phyloP scores from a whole-genome alignment of 2,113 vertebrate species.

The Sebastes schlegelii region DNA sequence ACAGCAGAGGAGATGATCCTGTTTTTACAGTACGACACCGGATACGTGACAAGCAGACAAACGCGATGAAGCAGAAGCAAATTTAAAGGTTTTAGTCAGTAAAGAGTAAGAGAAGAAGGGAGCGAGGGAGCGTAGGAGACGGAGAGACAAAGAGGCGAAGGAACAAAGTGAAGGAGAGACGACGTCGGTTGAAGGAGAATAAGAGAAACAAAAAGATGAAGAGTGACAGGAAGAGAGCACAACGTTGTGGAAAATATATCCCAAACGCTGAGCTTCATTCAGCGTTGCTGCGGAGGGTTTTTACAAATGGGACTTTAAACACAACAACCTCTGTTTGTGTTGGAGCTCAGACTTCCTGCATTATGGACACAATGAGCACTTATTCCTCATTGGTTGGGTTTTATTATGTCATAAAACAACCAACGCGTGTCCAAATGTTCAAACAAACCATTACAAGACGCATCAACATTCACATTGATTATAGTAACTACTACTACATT shows the following conservation, averaged over 20 bases:
- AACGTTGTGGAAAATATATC: background rate
- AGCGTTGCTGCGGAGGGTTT: background rate
- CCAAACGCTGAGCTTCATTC: background rate
- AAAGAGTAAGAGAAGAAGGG: background rate
- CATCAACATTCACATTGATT: background rate
- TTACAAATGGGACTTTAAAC: background rate
- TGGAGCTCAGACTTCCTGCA: background rate
- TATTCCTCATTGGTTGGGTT: background rate
- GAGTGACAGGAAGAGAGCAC: conserved; percentile 47
- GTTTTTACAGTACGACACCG: conserved; percentile 55
- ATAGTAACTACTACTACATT: background rate
- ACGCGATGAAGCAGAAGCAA: conserved; percentile 44
- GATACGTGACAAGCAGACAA: conserved; percentile 54
- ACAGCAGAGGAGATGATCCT: conserved; percentile 55
- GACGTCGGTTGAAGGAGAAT: conserved; percentile 15
- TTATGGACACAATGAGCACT: background rate
- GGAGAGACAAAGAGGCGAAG: background rate
- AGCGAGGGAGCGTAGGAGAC: background rate
- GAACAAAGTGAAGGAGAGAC: conserved; percentile 10
- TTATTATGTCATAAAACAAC: background rate
- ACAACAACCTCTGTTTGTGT: background rate
- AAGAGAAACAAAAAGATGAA: conserved; percentile 20
- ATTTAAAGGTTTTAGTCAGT: conserved; percentile 52
- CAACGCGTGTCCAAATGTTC: background rate
- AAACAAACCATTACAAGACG: background rate